Percentiles rank a stretch among this genome's conserved stretches.
phyloP scores from a whole-genome alignment of 2,888 invertebrate genomes.

The Malthinus flaveolus region DNA sequence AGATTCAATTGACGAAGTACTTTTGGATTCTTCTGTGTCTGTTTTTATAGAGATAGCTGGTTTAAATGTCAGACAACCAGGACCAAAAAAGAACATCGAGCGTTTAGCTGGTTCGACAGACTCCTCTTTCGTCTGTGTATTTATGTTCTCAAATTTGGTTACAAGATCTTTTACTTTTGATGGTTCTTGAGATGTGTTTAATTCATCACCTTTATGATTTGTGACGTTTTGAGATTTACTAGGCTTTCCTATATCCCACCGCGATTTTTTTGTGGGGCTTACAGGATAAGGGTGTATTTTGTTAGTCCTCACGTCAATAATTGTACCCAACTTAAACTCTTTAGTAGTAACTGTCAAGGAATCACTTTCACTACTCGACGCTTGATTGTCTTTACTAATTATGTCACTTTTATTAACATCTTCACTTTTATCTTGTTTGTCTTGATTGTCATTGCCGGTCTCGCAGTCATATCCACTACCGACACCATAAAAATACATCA shows the following conservation, averaged over 20 bases:
- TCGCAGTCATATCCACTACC: constrained; percentile 74
- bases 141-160: background rate
- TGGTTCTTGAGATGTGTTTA: background rate
- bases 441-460: constrained; percentile 65
- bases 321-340: constrained; percentile 42
- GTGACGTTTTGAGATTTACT: constrained; percentile 36
- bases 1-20: background rate
- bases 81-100: constrained; percentile 55
- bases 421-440: background rate
- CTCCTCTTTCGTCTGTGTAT: background rate
- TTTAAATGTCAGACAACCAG: constrained; percentile 54
- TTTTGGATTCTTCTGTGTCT: background rate
- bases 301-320: constrained; percentile 45
- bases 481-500: constrained; percentile 70
- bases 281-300: constrained; percentile 31
- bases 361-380: constrained; percentile 24
- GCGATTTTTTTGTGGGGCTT: constrained; percentile 48
- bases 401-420: constrained; percentile 15
- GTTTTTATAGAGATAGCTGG: constrained; percentile 35
- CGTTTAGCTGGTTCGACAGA: background rate
- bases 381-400: constrained; percentile 29
- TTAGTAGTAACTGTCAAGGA: constrained; percentile 26
- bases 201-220: background rate
- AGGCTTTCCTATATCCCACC: constrained; percentile 56
- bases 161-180: background rate